A percentile compares a stretch with the other conserved stretches of the same genome.
Evolutionary conservation across 2,888 invertebrate species (phyloP).

Genomic region (Euclidia mi): DNA sequence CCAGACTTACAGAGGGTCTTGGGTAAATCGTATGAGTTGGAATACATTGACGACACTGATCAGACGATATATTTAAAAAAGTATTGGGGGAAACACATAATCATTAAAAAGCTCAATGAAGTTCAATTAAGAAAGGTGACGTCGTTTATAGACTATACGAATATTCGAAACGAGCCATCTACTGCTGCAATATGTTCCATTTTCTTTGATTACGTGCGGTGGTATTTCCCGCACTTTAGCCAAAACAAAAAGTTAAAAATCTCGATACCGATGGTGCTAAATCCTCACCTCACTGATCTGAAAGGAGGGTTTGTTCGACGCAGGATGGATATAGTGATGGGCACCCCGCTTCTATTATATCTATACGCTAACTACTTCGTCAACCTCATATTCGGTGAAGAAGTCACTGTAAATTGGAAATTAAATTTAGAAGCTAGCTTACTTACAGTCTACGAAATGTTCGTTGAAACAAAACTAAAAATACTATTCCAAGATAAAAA

Average conservation of each 20-base stretch:
- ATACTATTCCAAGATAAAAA: conserved; percentile 38
- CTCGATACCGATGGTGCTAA: not conserved
- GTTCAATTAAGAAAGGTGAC: conserved; percentile 22
- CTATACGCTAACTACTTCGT: conserved; percentile 28
- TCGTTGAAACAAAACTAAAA: conserved; percentile 34
- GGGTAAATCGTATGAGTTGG: conserved; percentile 12
- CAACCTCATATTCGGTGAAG: conserved; percentile 14
- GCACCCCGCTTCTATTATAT: conserved; percentile 31
- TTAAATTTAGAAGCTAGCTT: no score
- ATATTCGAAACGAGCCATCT: not conserved
- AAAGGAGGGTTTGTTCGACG: not conserved
- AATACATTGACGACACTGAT: conserved; percentile 20
- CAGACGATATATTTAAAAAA: conserved; percentile 20
- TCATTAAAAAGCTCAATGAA: conserved; percentile 13
- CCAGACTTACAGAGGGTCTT: conserved; percentile 16
- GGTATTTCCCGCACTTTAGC: not conserved
- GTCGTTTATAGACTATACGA: conserved; percentile 27
- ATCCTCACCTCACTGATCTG: not conserved
- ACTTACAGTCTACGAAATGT: conserved; percentile 26
- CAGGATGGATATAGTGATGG: conserved; percentile 1
- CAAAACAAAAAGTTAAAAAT: not conserved
- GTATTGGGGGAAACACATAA: conserved; percentile 31
- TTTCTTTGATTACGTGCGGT: not conserved
- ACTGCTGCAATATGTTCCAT: not conserved
- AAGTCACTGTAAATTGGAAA: conserved; percentile 1